These are phyloP conservation scores for Chaetogeoica ovagalla DNA, from an alignment of 2,888 invertebrate genomes.

Conservation along the genomic window DNA sequence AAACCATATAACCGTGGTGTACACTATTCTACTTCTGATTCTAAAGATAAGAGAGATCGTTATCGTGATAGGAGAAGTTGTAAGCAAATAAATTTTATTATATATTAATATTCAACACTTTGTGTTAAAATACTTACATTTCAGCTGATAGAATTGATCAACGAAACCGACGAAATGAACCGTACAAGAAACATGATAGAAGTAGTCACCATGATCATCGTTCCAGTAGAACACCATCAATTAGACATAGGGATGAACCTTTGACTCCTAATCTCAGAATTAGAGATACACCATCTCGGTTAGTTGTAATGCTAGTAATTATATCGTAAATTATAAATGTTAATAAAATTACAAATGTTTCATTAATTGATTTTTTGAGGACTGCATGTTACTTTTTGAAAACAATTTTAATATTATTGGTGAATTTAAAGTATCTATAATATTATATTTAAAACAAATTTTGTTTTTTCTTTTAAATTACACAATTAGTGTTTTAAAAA, in stretches of 20 bases:
- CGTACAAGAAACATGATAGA: constrained; percentile 56
- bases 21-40: constrained; percentile 69
- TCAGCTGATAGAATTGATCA: constrained; percentile 59
- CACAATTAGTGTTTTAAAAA: no score
- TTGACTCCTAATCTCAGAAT: constrained; percentile 74
- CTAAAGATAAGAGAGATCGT: constrained; percentile 59
- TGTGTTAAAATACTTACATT: constrained; percentile 1
- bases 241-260: constrained; percentile 79
- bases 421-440: no score
- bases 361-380: no score
- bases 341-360: no score
- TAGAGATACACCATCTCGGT: constrained; percentile 66
- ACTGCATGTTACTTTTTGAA: no score
- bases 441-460: no score
- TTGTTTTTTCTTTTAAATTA: no score
- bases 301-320: constrained; percentile 54
- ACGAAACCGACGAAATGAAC: constrained; percentile 59
- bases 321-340: no score
- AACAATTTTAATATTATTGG: no score
- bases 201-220: constrained; percentile 58
- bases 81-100: not conserved
- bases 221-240: constrained; percentile 53
- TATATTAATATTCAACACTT: not conserved
- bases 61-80: constrained; percentile 15
- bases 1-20: constrained; percentile 72